Evolutionary conservation across 1,140 invertebrate species (phyloP).

Genomic region (Euglossa dilemma): DNA sequence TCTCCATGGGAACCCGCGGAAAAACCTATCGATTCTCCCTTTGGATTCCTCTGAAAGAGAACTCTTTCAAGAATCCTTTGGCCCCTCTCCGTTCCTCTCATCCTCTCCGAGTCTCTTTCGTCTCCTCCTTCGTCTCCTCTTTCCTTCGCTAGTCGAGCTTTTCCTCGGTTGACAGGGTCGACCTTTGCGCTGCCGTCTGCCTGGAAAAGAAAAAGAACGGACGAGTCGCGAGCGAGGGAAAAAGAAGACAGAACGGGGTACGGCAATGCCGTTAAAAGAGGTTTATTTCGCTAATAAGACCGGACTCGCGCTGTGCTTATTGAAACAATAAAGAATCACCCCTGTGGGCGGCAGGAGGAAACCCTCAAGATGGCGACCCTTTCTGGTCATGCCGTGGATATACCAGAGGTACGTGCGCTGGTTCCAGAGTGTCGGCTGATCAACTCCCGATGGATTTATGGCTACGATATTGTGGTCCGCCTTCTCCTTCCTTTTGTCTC

Average conservation of each 20-base stretch:
- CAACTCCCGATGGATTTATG: conserved; percentile 78
- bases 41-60: conserved; percentile 78
- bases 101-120: conserved; percentile 53
- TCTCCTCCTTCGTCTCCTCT: conserved; percentile 42
- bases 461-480: conserved; percentile 71
- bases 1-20: conserved; percentile 82
- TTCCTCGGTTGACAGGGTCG: conserved; percentile 31
- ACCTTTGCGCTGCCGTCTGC: background rate
- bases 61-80: conserved; percentile 78
- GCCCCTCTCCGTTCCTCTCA: conserved; percentile 56
- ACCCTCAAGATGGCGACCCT: conserved; percentile 69
- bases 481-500: conserved; percentile 7
- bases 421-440: conserved; percentile 70
- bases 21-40: conserved; percentile 83
- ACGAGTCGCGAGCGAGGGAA: background rate
- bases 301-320: conserved; percentile 80
- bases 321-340: conserved; percentile 83
- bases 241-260: conserved; percentile 18
- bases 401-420: conserved; percentile 72
- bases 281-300: conserved; percentile 83
- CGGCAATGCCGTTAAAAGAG: conserved; percentile 78
- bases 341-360: conserved; percentile 56
- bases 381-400: conserved; percentile 70
- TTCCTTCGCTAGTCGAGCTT: no score
- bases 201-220: conserved; percentile 28